A percentile compares a stretch with the other conserved stretches of the same genome.
These are phyloP conservation scores for Gambelia wislizenii DNA, from an alignment of 2,797 vertebrate species.

Conservation along the genomic window DNA sequence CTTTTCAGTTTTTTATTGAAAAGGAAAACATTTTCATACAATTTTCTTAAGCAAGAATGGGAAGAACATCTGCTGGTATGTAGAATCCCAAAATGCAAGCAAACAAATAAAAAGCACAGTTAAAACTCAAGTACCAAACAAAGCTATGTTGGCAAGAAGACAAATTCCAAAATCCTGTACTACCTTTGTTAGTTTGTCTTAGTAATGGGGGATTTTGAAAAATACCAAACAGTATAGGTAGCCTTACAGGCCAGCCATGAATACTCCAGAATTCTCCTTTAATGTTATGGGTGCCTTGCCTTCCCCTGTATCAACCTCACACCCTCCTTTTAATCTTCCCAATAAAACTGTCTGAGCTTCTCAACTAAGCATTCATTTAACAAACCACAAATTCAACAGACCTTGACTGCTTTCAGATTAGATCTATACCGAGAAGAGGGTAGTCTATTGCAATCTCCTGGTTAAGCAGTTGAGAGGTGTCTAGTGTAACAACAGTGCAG, in stretches of 20 bases:
- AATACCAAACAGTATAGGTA: neutral
- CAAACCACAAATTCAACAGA: slow-evolving; percentile 61
- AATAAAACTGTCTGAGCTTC: slow-evolving; percentile 66
- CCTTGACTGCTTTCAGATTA: slow-evolving; percentile 48
- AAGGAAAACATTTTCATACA: neutral
- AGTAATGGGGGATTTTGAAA: neutral
- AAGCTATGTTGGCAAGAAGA: too few species aligned
- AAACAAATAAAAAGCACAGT: neutral
- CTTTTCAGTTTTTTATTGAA: neutral
- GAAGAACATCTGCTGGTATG: neutral
- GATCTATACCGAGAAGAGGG: slow-evolving; percentile 23
- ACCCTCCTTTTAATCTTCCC: slow-evolving; percentile 69
- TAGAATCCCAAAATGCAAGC: neutral
- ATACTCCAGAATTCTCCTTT: slow-evolving; percentile 26
- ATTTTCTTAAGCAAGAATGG: neutral
- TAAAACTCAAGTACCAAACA: neutral
- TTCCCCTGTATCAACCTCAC: slow-evolving; percentile 60
- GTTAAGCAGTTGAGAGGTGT: slow-evolving; percentile 54
- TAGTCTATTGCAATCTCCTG: slow-evolving; percentile 45
- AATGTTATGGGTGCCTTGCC: slow-evolving; percentile 66
- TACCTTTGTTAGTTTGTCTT: too few species aligned
- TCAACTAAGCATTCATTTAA: slow-evolving; percentile 63
- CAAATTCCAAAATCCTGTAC: too few species aligned
- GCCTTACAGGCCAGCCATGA: neutral
- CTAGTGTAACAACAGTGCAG: slow-evolving; percentile 39